Conservation (phyloP, 2,113 vertebrate genomes). For the Lepus europaeus region DNA sequence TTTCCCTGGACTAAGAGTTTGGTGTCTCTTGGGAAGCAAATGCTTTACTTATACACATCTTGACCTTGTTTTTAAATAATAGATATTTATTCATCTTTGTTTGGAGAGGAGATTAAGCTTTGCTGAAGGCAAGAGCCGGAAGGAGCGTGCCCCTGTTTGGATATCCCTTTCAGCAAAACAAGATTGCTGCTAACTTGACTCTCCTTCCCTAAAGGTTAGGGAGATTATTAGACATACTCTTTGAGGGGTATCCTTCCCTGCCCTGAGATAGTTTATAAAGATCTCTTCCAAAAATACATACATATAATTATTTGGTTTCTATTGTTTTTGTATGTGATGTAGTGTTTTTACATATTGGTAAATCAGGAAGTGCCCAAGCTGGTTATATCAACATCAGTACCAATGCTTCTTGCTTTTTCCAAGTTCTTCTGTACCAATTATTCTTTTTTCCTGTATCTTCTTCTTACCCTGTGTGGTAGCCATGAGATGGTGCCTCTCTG, state of each 20-base stretch:
- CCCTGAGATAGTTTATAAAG: background rate
- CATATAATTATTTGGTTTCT: background rate
- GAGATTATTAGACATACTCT: background rate
- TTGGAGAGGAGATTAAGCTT: background rate
- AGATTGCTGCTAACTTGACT: background rate
- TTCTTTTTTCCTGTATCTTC: background rate
- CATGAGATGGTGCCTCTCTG: background rate
- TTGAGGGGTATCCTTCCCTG: background rate
- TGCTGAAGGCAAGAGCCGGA: background rate
- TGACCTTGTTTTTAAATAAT: background rate
- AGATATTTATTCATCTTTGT: slow-evolving; percentile 9
- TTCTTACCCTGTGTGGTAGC: background rate
- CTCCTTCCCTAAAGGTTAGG: background rate
- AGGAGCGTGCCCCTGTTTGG: background rate
- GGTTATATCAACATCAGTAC: background rate
- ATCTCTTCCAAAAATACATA: background rate
- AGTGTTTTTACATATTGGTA: background rate
- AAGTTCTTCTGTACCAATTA: slow-evolving; percentile 1
- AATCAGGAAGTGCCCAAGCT: background rate
- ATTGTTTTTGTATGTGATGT: slow-evolving; percentile 19
- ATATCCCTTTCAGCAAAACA: background rate
- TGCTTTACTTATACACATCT: background rate
- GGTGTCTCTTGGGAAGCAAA: background rate
- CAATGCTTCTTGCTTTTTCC: background rate
- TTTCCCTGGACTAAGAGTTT: background rate